Base-by-base conservation (phyloP, 2,888 invertebrate species). In the Papilio protenor region DNA sequence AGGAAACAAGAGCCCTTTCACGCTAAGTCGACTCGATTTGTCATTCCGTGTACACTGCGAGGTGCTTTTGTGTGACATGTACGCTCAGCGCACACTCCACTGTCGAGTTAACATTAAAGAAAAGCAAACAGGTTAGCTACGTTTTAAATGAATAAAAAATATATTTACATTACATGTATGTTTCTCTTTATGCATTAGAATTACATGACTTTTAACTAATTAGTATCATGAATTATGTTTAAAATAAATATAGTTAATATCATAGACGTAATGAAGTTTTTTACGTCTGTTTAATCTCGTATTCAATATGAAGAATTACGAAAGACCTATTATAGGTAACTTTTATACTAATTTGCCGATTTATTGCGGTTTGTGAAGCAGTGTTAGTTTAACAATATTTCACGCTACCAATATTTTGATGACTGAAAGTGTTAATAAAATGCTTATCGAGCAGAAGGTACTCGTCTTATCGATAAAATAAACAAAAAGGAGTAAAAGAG, bases 31-130 rank as follows among this genome's bases (percentile, higher is more conserved):
- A 74, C 77, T 77, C 55, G 69, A 77, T 77, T 74, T 77, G 74
- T 77, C 73, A 77, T 77, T 77, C 77, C 77, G 77, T 77, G 74
- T 77, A 77, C 77, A 59, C 69, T 45, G 49, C 69, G 47, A 73
- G 77, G 73, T 73, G 77, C 77, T 77, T 77, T 77, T 77, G 77
- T 77, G 57, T 74, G 33, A 27, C 23, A n/a, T 73, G 77, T 74
- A 57, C 73, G 74, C 73, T 49, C 23, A 27, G 57, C 47, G 27
- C 49, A 70, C 59, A 70, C 77, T 77, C 73, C n/a, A 74, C 74
- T 70, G 66, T 59, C 70, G 59, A 77, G 69, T 74, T 49, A 70
- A 70, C 74, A 73, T 77, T 77, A 70, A 74, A 77, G 72, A 64
- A 64, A 40, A 64, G 76, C 76, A 77, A 77, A 64, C 76, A 77